Evolutionary conservation across 1,140 invertebrate genomes (phyloP).

Genomic region (Camponotus vicinus): DNA sequence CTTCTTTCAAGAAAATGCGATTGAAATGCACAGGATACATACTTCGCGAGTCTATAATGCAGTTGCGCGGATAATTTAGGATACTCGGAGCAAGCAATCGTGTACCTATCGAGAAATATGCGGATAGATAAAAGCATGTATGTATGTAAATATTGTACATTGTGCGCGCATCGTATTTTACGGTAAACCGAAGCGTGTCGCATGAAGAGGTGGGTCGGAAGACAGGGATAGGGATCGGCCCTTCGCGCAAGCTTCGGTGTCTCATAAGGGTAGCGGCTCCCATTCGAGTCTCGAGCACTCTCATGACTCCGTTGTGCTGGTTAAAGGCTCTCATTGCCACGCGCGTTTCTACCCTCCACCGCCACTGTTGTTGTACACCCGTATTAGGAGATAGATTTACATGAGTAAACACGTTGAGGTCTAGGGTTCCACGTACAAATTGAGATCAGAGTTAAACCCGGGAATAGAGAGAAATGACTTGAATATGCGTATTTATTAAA

Average conservation of each 20-base stretch:
- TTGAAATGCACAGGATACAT: conserved; percentile 70
- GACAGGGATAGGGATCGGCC: conserved; percentile 43
- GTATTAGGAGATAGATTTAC: conserved; percentile 76
- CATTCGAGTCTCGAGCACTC: conserved; percentile 43
- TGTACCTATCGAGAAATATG: conserved; percentile 76
- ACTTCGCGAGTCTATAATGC: conserved; percentile 67
- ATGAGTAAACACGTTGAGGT: conserved; percentile 73
- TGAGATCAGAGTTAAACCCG: conserved; percentile 72
- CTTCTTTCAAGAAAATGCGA: conserved; percentile 15
- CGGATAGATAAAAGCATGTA: conserved; percentile 71
- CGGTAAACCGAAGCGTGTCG: conserved; percentile 76
- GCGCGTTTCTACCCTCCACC: conserved; percentile 29
- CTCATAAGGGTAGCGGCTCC: conserved; percentile 19
- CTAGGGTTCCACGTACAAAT: conserved; percentile 72
- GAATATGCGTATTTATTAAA: conserved; percentile 59
- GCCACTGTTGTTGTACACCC: conserved; percentile 48
- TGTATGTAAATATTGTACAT: conserved; percentile 12
- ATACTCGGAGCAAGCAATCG: conserved; percentile 73
- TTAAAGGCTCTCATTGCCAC: conserved; percentile 59
- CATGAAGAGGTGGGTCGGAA: conserved; percentile 64
- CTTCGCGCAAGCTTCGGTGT: conserved; percentile 31
- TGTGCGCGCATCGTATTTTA: conserved; percentile 70
- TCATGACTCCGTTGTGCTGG: conserved; percentile 50
- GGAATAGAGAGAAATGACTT: conserved; percentile 62
- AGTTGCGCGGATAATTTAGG: conserved; percentile 78